Evolutionary conservation across 2,888 invertebrate species (phyloP), one percentile per base, ranked within the genome.

Genomic region (Pelosia muscerda): DNA sequence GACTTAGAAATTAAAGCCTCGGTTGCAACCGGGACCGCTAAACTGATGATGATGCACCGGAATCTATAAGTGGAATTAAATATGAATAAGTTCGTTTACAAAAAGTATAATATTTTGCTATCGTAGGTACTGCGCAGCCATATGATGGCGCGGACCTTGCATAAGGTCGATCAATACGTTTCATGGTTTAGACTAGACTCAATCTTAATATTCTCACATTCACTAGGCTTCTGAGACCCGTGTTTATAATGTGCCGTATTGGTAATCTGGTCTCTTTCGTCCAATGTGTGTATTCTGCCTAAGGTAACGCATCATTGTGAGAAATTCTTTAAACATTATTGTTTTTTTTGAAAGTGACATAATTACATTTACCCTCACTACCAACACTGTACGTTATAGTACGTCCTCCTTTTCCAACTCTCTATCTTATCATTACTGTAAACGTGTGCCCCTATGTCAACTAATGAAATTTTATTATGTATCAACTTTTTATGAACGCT

Each of bases 151-250:
- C 28, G 1, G 28, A 53, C 49, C 26, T 49, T 62, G 28, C 53
- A 62, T 53, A 11, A 23, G n/a, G 42, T 19, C 19, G 42, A 26
- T 34, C 59, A 23, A 60, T 34, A 38, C 15, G 23, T 1, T 19
- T 61, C 26, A 62, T 23, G 63, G 34, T 23, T 26, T 42, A 42
- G 54, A 34, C 53, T 54, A 31, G 13, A 28, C 55, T 26, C 25
- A 8, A 26, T 15, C 55, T 55, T 2, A 2, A 13, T 15, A 6
- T 25, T 55, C 55, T 55, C 55, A 55, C 15, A 55, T 55, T 55
- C 55, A 26, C 1, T 13, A 72, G 68, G 78, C 66, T 66, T 73
- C 71, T 42, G 19, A 42, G 15, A 38, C 38, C 19, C 15, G 42
- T 42, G 42, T 42, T 6, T 42, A 42, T 38, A 38, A 5, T 42